A percentile compares a stretch with the other conserved stretches of the same genome.
These are phyloP conservation scores for Oriolus oriolus DNA, from an alignment of 2,113 vertebrate genomes.

Conservation along the genomic window DNA sequence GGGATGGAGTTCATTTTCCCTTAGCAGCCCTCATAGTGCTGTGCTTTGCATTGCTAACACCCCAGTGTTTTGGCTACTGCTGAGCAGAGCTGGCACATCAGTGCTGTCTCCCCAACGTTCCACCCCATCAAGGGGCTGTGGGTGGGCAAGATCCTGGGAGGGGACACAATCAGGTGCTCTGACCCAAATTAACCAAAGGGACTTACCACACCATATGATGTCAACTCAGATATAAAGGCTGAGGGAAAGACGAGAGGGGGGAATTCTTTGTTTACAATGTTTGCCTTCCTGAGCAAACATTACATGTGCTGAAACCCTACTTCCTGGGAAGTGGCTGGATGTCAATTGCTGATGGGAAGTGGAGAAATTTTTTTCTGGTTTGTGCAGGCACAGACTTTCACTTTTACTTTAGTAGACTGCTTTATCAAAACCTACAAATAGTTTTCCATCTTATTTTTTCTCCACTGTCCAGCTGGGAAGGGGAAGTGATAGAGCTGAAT, in stretches of 20 bases:
- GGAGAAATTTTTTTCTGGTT: too few relatives aligned
- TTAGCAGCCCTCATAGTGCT: not conserved
- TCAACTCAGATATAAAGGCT: not conserved
- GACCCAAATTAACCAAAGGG: not conserved
- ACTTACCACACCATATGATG: not conserved
- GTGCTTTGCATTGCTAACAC: not conserved
- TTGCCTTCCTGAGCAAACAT: not conserved
- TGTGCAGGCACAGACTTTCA: not conserved
- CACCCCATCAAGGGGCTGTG: too few relatives aligned
- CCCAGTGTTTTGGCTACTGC: not conserved
- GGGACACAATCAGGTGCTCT: not conserved
- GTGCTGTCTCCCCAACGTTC: rapidly evolving
- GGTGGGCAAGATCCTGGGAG: not conserved
- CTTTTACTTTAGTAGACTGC: not conserved
- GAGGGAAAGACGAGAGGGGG: not conserved
- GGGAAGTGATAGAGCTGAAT: not conserved
- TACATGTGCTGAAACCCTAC: not conserved
- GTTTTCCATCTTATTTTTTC: not conserved
- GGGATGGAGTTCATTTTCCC: not conserved
- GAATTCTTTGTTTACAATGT: rapidly evolving
- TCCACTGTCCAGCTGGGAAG: not conserved
- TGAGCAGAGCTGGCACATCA: not conserved
- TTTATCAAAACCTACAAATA: not conserved
- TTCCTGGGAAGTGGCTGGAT: not conserved
- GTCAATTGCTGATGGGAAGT: not conserved